Percentiles rank a stretch among this genome's conserved stretches.
phyloP scores from a whole-genome alignment of 2,888 invertebrate species.

The Rhagophthalmus giganteus region DNA sequence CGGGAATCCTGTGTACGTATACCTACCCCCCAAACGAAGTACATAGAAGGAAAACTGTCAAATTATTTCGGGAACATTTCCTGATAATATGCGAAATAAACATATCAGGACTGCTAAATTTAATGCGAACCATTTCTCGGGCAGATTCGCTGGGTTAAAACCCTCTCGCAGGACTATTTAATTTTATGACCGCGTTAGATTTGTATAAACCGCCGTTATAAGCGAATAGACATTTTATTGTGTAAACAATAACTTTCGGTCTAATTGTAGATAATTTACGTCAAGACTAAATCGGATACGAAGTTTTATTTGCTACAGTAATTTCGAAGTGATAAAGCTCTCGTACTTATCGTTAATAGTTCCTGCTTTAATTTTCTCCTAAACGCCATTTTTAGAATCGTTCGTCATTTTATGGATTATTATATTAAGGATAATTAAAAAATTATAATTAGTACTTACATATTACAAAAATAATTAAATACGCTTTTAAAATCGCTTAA shows the following conservation, averaged over 20 bases:
- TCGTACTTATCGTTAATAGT: no score
- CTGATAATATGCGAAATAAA: constrained; percentile 17
- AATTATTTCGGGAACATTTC: constrained; percentile 24
- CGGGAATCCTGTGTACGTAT: constrained; percentile 1
- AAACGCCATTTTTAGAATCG: no score
- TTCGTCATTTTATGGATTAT: no score
- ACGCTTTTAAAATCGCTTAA: no score
- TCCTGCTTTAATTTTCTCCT: no score
- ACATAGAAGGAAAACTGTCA: constrained; percentile 17
- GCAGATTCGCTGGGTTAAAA: constrained; percentile 18
- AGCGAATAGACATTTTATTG: constrained; percentile 9
- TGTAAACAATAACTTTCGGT: constrained; percentile 13
- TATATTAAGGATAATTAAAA: no score
- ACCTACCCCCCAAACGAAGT: background rate
- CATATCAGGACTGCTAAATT: constrained; percentile 21
- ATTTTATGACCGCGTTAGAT: constrained; percentile 32
- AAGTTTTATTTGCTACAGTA: no score
- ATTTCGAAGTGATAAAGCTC: no score
- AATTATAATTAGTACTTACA: no score
- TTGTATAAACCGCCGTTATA: constrained; percentile 26
- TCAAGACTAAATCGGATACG: no score
- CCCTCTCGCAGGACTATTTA: constrained; percentile 29
- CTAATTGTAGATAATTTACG: constrained; percentile 2
- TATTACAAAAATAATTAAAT: no score
- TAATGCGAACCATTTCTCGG: constrained; percentile 21